Evolutionary conservation across 2,797 vertebrate species (phyloP), one percentile per base, ranked within the genome.

Genomic region (Allobates femoralis): DNA sequence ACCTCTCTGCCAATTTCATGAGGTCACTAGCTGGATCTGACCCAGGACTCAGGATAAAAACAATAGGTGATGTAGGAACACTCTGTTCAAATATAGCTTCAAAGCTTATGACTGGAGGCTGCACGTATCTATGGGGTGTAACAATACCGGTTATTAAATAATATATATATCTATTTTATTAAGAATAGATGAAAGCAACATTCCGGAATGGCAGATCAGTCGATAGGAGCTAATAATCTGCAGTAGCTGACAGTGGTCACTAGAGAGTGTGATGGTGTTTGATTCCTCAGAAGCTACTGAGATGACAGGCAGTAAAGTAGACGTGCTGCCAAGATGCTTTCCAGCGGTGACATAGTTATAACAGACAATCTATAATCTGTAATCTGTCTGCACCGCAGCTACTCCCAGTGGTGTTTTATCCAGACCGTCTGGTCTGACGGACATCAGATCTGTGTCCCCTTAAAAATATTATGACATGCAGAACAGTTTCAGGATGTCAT

Each of bases 21-120:
- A 99, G 96, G 90, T 99, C 98, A 81, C 90, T 94, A 81, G 96
- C 96, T 2, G 98, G 98, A 91, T 99, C 98, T 2, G 96, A 98
- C 86, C 98, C 98, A 0, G 98, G 96, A 88, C 98, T 99, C 85
- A 99, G 92, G 92, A 99, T 98, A 85, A 99, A 99, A 87, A 99
- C 95, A 2, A 99, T 97, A 0, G 98, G 98, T 0, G 97, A 98
- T 86, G 88, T 94, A 4, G 97, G 95, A 1, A 92, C 96, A 94
- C 98, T 99, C 91, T 99, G 97, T 88, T 98, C 95, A 71, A 97
- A 95, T 89, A 99, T 94, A 32, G 94, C 93, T 30, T 97, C 96
- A 0, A 97, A 97, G 93, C 94, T 99, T 95, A 99, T 96, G 92
- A 99, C 96, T 0, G 98, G 98, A 10, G 98, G 98, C 90, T 99